These are phyloP conservation scores for Nerophis ophidion DNA, from an alignment of 2,113 vertebrate species.

Conservation along the genomic window DNA sequence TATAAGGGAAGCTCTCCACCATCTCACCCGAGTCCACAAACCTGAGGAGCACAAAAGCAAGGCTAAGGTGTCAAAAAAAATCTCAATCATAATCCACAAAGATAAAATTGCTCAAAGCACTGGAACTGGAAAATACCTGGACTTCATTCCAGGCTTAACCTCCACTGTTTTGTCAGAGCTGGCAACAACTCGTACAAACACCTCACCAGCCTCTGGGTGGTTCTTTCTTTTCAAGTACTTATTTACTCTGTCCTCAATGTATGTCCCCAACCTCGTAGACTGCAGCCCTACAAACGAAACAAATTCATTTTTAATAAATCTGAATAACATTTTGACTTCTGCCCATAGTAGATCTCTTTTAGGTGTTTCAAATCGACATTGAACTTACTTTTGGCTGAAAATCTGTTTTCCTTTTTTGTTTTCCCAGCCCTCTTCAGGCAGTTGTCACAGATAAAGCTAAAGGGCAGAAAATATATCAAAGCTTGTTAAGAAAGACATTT, in stretches of 20 bases:
- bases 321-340: not conserved
- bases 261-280: conserved; percentile 85
- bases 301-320: not conserved
- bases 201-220: conserved; percentile 94
- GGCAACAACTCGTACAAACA: conserved; percentile 95
- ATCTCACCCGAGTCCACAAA: conserved; percentile 97
- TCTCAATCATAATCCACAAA: not conserved
- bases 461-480: conserved; percentile 4
- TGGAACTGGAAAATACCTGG: conserved; percentile 70
- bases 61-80: not conserved
- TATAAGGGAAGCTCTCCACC: conserved; percentile 92
- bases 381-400: conserved; percentile 90
- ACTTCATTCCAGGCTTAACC: conserved; percentile 98
- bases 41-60: conserved; percentile 58
- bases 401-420: conserved; percentile 95
- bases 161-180: conserved; percentile 98
- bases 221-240: conserved; percentile 97
- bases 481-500: not conserved
- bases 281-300: conserved; percentile 77
- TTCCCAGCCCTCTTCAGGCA: conserved; percentile 94
- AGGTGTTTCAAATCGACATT: not conserved
- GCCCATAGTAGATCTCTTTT: too few relatives aligned
- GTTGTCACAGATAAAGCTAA: conserved; percentile 95
- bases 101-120: not conserved
- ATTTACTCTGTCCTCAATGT: conserved; percentile 95